These are phyloP conservation scores for Recurvirostra avosetta DNA, from an alignment of 2,113 vertebrate genomes.

Conservation along the genomic window DNA sequence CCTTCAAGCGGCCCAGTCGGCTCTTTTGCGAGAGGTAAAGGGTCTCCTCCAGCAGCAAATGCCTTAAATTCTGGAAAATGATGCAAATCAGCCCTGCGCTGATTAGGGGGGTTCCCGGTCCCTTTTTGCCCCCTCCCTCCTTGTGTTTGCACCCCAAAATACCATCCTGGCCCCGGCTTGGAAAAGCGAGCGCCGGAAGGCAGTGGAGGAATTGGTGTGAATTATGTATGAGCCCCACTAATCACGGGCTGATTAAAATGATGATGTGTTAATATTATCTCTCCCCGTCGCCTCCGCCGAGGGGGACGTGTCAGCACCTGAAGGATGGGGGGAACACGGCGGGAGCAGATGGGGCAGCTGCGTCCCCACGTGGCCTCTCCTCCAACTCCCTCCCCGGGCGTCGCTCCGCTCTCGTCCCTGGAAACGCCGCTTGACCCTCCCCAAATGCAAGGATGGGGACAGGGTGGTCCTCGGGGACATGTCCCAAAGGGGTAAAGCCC, in stretches of 20 bases:
- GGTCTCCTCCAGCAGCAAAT: not conserved
- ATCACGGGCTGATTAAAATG: constrained; percentile 53
- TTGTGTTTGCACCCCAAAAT: not conserved
- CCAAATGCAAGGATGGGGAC: not conserved
- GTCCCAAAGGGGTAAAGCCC: not conserved
- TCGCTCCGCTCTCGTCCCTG: fast-evolving
- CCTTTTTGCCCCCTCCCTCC: fast-evolving
- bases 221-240: constrained; percentile 9
- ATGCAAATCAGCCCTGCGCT: fast-evolving
- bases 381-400: fast-evolving
- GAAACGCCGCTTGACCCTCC: fast-evolving
- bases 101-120: fast-evolving
- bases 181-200: not conserved
- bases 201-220: not conserved
- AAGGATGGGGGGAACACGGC: not conserved
- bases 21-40: not conserved
- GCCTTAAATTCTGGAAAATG: not conserved
- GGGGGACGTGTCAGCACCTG: not conserved
- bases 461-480: fast-evolving
- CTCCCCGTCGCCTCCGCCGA: not conserved
- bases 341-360: not conserved
- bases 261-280: constrained; percentile 23
- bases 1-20: not conserved
- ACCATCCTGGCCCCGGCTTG: fast-evolving
- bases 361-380: not conserved